Conservation (phyloP, 1,140 invertebrate genomes). For the Sycophaga agraensis region DNA sequence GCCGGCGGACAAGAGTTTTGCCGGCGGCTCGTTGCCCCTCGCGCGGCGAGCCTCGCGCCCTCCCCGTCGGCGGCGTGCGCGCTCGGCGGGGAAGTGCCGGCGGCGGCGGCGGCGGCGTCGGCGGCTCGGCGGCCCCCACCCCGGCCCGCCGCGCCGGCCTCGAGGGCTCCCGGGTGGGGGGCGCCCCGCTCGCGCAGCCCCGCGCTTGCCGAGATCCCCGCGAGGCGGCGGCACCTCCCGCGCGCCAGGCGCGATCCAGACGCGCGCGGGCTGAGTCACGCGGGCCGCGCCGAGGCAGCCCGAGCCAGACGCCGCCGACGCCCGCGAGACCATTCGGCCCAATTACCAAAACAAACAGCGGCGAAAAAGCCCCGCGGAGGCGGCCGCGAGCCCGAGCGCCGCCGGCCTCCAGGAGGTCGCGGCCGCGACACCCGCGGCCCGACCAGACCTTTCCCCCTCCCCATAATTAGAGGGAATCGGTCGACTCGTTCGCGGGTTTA, state of each 20-base stretch:
- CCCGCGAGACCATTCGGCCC: not conserved
- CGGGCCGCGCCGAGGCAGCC: constrained; percentile 32
- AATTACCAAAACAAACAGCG: constrained; percentile 27
- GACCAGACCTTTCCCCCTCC: too few species aligned
- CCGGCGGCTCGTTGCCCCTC: constrained; percentile 32
- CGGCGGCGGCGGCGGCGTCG: not conserved
- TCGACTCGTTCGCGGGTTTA: too few species aligned
- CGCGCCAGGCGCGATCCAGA: constrained; percentile 32
- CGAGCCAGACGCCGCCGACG: not conserved
- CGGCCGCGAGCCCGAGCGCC: constrained; percentile 30
- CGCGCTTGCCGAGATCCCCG: constrained; percentile 55
- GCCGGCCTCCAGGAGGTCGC: constrained; percentile 31
- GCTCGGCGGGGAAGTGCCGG: constrained; percentile 44
- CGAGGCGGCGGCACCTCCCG: constrained; percentile 51
- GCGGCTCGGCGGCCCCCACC: constrained; percentile 32
- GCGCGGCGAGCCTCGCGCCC: constrained; percentile 8
- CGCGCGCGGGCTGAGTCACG: constrained; percentile 47
- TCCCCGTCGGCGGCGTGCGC: constrained; percentile 8
- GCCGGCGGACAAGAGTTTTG: constrained; percentile 50
- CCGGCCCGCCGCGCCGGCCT: not conserved
- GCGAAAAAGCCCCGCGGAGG: constrained; percentile 29
- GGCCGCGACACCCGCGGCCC: too few species aligned
- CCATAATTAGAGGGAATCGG: too few species aligned
- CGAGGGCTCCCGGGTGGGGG: not conserved
- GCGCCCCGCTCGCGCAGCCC: constrained; percentile 31